Evolutionary conservation across 1,140 invertebrate genomes (phyloP).

Genomic region (Drosophila trapezifrons): DNA sequence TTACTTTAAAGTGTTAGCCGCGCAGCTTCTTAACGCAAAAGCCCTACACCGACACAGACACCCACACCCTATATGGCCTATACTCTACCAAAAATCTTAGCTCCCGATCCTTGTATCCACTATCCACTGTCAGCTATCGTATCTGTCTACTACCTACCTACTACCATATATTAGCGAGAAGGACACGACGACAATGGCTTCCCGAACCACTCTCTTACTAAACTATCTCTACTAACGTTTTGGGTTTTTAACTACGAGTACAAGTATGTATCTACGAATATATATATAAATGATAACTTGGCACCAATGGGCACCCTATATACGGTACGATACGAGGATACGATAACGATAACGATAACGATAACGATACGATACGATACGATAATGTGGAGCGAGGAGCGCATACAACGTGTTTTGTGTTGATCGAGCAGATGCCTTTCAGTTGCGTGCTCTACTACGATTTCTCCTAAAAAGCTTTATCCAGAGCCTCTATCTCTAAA

Average conservation of each 20-base stretch:
- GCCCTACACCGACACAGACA: slow-evolving; percentile 10
- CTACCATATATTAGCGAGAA: slow-evolving; percentile 42
- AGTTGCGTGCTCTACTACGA: slow-evolving; percentile 60
- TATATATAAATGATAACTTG: slow-evolving; percentile 47
- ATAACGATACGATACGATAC: slow-evolving; percentile 33
- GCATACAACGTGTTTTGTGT: slow-evolving; percentile 33
- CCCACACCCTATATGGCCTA: slow-evolving; percentile 30
- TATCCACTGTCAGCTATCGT: slow-evolving; percentile 48
- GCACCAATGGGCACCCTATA: slow-evolving; percentile 59
- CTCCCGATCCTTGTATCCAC: slow-evolving; percentile 22
- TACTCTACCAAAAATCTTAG: slow-evolving; percentile 58
- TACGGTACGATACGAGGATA: slow-evolving; percentile 29
- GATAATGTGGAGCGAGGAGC: slow-evolving; percentile 6
- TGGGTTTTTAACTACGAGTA: slow-evolving; percentile 55
- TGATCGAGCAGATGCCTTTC: slow-evolving; percentile 43
- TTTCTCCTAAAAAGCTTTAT: slow-evolving; percentile 59
- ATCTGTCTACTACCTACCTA: slow-evolving; percentile 53
- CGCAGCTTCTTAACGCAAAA: slow-evolving; percentile 70
- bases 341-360: slow-evolving; percentile 21
- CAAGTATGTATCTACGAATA: slow-evolving; percentile 49
- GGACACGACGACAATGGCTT: slow-evolving; percentile 65
- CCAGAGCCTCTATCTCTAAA: slow-evolving; percentile 58
- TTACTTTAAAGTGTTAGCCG: slow-evolving; percentile 80
- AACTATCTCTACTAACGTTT: slow-evolving; percentile 61
- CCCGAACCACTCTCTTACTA: slow-evolving; percentile 61